Base-by-base conservation (phyloP, 1,140 invertebrate genomes). In the Drosophila lacteicornis region DNA sequence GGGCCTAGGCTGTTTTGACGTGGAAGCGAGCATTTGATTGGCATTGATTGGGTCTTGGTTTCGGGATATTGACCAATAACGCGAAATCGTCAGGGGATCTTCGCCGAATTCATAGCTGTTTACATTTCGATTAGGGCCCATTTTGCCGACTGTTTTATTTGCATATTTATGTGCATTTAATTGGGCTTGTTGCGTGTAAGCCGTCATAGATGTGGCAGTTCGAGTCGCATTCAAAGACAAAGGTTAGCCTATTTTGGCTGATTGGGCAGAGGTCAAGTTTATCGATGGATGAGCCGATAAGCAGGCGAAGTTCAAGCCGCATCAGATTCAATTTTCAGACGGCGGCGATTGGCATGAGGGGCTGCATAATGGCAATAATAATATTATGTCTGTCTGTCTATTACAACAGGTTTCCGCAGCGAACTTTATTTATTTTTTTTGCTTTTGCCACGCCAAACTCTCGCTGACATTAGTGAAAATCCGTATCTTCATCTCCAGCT, bases 121-220 rank as follows among this genome's bases (percentile, higher is more conserved):
- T 88, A 88, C 85, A 90, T 85, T 90, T 85, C 84, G 87, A 90
- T 88, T 87, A 90, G 75, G 42, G 59, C 60, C 73, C 69, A 88
- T 84, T 84, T 70, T 59, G 50, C 49, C 27, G 76, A 19, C 62
- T 51, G 30, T 45, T 65, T 45, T 65, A 84, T 88, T 85, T 88
- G 75, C 85, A 88, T 88, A 79, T 88, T 90, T 90, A 88, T 88
- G 81, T 85, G 82, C 86, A 84, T 88, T 88, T 88, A 88, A 88
- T 88, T 85, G 85, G 66, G 75, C 36, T 80, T 70, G 82, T 85
- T 90, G 78, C 78, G 79, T 70, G 62, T 68, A 55, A 68, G 62
- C 40, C 49, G 36, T 68, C 70, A 53, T 51, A 58, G 42, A 71
- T 80, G 22, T 53, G 40, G 66, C 66, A 59, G 36, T 50, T 27